Percentiles rank a stretch among this genome's conserved stretches.
These are phyloP conservation scores for Oscarella lobularis DNA, from an alignment of 37 sponge, comb jelly and placozoan genomes.

Conservation along the genomic window DNA sequence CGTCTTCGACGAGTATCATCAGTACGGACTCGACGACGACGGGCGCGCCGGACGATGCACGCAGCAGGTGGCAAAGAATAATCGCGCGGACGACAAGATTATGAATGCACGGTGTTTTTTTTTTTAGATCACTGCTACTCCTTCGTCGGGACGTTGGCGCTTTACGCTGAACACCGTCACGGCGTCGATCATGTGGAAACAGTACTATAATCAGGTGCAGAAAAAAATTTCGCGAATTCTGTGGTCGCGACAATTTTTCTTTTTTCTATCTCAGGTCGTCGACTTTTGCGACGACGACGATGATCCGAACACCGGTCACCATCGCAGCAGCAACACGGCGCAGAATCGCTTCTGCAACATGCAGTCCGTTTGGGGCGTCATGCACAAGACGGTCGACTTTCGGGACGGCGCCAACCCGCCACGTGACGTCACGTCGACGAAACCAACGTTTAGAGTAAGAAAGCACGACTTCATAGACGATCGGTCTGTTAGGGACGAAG, in stretches of 20 bases:
- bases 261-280: slow-evolving; percentile 8
- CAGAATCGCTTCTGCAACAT: slow-evolving; percentile 4
- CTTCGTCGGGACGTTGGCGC: background rate
- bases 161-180: background rate
- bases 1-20: slow-evolving; percentile 8
- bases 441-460: background rate
- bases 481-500: no score
- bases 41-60: background rate
- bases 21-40: background rate
- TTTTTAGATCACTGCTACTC: background rate
- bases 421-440: background rate
- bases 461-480: no score
- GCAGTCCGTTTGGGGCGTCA: slow-evolving; percentile 6
- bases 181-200: slow-evolving; percentile 6
- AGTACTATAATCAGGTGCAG: background rate
- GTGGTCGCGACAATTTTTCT: no score
- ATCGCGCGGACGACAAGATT: background rate
- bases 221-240: no score
- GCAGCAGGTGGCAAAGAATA: background rate
- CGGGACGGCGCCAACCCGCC: slow-evolving; percentile 5
- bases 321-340: background rate
- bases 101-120: background rate
- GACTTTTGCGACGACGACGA: slow-evolving; percentile 10
- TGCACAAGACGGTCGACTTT: slow-evolving; percentile 5
- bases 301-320: background rate